Evolutionary conservation across 2,113 vertebrate species (phyloP).

Genomic region (Hyaena hyaena): DNA sequence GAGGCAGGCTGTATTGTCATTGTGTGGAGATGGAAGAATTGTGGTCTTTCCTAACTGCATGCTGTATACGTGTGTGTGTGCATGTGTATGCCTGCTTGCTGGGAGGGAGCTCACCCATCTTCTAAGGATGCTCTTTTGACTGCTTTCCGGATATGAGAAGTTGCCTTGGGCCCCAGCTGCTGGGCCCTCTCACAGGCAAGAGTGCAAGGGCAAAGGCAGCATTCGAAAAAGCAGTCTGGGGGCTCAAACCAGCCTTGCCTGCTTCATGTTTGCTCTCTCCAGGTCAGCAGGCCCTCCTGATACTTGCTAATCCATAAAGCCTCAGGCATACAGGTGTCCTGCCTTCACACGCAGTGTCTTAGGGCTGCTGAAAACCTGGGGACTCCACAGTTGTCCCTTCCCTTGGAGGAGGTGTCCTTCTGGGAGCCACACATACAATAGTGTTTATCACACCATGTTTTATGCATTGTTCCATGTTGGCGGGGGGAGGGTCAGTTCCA

Average conservation of each 20-base stretch:
- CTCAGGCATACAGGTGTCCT: background rate
- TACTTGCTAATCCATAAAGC: background rate
- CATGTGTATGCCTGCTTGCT: rapidly evolving
- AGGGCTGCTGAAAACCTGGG: background rate
- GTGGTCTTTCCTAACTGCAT: background rate
- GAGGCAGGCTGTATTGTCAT: background rate
- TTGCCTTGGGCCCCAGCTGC: background rate
- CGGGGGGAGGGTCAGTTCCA: background rate
- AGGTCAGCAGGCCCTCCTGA: background rate
- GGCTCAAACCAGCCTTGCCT: background rate
- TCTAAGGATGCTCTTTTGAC: background rate
- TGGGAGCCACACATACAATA: background rate
- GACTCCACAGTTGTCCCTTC: background rate
- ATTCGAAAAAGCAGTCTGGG: background rate
- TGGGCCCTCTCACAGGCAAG: background rate
- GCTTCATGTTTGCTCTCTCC: background rate
- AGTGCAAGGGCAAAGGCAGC: background rate
- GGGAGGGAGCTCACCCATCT: background rate
- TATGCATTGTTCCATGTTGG: background rate
- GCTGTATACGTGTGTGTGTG: background rate
- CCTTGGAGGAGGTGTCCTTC: background rate
- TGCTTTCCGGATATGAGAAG: background rate
- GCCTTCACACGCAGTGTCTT: background rate
- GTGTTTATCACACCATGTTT: background rate
- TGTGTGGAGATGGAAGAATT: background rate